Evolutionary conservation across 2,797 vertebrate species (phyloP).

Genomic region (Myiotriccus ornatus): DNA sequence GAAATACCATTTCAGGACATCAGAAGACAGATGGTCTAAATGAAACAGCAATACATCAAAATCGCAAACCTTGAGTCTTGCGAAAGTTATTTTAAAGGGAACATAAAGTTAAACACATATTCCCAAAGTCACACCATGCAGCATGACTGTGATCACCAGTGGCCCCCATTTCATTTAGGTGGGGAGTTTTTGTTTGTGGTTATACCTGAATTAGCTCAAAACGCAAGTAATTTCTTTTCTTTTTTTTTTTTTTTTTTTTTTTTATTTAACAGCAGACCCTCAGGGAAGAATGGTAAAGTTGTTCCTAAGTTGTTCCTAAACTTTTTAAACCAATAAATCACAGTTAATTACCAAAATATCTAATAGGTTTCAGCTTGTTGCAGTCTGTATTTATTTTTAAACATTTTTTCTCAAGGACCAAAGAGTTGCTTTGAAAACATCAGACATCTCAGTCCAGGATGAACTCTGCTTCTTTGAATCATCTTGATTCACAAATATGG

Average conservation of each 20-base stretch:
- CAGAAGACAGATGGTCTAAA: slow-evolving; percentile 10
- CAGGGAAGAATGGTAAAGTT: not conserved
- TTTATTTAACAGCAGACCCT: not conserved
- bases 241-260: not conserved
- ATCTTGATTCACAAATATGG: not conserved
- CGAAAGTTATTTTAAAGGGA: not conserved
- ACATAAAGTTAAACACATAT: not conserved
- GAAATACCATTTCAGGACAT: not conserved
- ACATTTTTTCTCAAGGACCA: not conserved
- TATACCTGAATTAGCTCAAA: not conserved
- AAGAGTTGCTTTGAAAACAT: not conserved
- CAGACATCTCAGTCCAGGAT: not conserved
- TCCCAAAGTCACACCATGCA: not conserved
- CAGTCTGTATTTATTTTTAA: not conserved
- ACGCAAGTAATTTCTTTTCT: not conserved
- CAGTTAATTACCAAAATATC: not conserved
- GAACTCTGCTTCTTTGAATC: not conserved
- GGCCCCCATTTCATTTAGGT: not conserved
- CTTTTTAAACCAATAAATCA: not conserved
- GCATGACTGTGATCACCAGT: not conserved
- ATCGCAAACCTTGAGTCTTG: not conserved
- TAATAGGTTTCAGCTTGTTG: not conserved
- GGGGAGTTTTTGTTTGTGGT: not conserved
- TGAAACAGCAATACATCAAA: slow-evolving; percentile 11
- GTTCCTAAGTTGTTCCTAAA: not conserved